These are phyloP conservation scores for Lagopus leucura DNA, from an alignment of 2,113 vertebrate genomes.

Conservation along the genomic window DNA sequence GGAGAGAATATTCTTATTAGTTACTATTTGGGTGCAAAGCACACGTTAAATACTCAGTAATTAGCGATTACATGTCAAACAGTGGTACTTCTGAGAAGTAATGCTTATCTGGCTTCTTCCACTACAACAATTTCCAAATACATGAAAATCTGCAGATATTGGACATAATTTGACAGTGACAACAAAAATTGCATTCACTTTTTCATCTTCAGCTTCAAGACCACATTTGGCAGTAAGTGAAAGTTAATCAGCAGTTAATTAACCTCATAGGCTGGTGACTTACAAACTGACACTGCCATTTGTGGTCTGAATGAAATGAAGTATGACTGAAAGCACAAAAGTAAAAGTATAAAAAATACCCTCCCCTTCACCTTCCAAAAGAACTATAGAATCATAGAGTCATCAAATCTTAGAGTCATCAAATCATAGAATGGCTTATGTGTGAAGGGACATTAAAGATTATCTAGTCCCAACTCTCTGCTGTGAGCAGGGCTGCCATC, in stretches of 20 bases:
- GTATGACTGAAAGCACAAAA: not conserved
- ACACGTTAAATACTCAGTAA: not conserved
- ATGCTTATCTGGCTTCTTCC: not conserved
- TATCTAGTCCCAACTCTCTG: too few species aligned
- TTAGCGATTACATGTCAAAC: not conserved
- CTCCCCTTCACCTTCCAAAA: not conserved
- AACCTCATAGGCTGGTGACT: not conserved
- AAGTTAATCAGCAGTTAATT: not conserved
- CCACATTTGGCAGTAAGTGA: not conserved
- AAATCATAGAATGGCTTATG: too few species aligned
- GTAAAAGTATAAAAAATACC: not conserved
- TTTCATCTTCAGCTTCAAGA: not conserved
- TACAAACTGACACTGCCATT: not conserved
- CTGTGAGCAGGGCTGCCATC: too few species aligned
- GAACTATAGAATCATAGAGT: not conserved
- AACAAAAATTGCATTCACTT: not conserved
- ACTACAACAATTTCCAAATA: not conserved
- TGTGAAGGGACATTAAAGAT: too few species aligned
- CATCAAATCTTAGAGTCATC: too few species aligned
- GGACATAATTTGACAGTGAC: not conserved
- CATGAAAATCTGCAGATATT: not conserved
- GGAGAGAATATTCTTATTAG: not conserved
- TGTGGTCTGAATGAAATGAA: slow-evolving; percentile 1
- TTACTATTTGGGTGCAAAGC: not conserved
- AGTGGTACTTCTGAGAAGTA: not conserved